Percentiles rank a stretch among this genome's conserved stretches.
These are phyloP conservation scores for Danio kyathit DNA, from an alignment of 2,797 vertebrate genomes.

Conservation along the genomic window DNA sequence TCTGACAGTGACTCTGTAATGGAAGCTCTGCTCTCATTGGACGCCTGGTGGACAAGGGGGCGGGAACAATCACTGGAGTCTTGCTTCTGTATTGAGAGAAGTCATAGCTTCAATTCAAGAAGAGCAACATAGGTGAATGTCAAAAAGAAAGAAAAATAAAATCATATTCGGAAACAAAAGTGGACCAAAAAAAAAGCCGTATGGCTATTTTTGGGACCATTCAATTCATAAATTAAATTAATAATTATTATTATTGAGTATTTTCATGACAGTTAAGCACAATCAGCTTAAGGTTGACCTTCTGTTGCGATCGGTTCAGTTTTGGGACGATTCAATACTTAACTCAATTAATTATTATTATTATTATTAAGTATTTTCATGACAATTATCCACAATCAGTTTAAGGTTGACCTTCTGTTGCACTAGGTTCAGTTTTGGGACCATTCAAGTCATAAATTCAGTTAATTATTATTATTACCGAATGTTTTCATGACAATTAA, in stretches of 20 bases:
- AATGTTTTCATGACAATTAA: not conserved
- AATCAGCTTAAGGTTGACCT: not conserved
- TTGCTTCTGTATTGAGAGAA: slow-evolving; percentile 77
- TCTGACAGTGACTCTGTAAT: slow-evolving; percentile 93
- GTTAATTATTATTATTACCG: too few species aligned
- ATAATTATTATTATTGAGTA: too few species aligned
- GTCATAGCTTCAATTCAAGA: slow-evolving; percentile 26
- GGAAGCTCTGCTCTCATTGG: slow-evolving; percentile 93
- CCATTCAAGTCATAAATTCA: too few species aligned
- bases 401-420: not conserved
- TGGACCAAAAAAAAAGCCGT: too few species aligned
- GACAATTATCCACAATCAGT: not conserved
- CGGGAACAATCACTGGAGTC: slow-evolving; percentile 82
- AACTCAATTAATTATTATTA: not conserved
- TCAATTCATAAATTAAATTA: too few species aligned
- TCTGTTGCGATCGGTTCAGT: too few species aligned
- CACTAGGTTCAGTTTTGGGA: not conserved
- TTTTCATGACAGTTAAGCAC: slow-evolving; percentile 6
- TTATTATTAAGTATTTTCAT: not conserved
- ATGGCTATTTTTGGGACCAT: not conserved
- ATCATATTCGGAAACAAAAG: not conserved
- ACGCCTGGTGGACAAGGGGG: slow-evolving; percentile 91
- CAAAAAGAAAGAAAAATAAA: not conserved
- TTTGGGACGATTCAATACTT: too few species aligned
- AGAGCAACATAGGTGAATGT: not conserved